phyloP scores from a whole-genome alignment of 2,797 vertebrate species.

The Sitta carolinensis region DNA sequence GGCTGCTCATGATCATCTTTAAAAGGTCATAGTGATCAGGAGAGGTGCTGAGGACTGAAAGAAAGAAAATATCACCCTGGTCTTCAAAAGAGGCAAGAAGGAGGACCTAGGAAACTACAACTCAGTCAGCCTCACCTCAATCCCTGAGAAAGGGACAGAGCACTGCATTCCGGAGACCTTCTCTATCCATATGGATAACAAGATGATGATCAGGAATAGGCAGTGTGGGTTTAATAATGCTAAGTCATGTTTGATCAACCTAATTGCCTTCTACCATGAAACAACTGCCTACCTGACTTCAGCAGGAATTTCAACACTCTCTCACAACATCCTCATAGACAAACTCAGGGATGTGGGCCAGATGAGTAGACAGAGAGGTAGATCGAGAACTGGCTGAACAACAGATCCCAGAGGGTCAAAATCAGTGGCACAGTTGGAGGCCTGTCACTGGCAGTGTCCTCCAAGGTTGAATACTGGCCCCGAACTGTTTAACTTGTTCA shows the following conservation, averaged over 20 bases:
- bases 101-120: not conserved
- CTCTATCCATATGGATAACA: not conserved
- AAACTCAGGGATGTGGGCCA: too few relatives aligned
- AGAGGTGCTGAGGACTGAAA: not conserved
- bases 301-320: too few relatives aligned
- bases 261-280: too few relatives aligned
- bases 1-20: not conserved
- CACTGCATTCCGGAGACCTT: not conserved
- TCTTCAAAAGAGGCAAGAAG: not conserved
- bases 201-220: not conserved
- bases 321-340: too few relatives aligned
- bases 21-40: not conserved
- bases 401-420: too few relatives aligned
- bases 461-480: too few relatives aligned
- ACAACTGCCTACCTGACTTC: too few relatives aligned
- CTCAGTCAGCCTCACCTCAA: not conserved
- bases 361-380: too few relatives aligned
- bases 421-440: too few relatives aligned
- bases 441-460: too few relatives aligned
- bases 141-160: not conserved
- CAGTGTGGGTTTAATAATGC: not conserved
- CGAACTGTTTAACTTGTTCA: too few relatives aligned
- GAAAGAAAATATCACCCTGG: fast-evolving
- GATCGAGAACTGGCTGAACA: too few relatives aligned
- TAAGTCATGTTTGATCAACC: not conserved